phyloP scores from a whole-genome alignment of 1,140 invertebrate species.

The Zaprionus camerounensis region DNA sequence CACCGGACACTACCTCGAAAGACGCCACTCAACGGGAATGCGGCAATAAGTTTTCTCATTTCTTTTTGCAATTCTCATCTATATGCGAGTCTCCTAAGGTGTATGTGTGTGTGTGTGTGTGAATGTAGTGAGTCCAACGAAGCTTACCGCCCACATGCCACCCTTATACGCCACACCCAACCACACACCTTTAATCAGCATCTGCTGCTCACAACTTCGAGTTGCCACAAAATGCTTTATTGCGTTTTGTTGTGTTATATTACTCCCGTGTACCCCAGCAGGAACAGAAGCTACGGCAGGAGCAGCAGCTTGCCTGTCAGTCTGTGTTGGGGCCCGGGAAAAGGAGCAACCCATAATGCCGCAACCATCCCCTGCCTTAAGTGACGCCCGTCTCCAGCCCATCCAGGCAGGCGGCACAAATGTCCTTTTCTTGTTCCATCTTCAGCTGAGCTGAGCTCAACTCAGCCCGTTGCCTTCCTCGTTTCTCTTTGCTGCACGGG shows the following conservation, averaged over 20 bases:
- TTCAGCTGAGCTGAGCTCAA: slow-evolving; percentile 13
- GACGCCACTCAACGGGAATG: slow-evolving; percentile 53
- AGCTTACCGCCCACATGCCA: not conserved
- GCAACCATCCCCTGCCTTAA: slow-evolving; percentile 26
- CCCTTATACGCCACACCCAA: slow-evolving; percentile 39
- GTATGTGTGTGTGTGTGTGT: slow-evolving; percentile 23
- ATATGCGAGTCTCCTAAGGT: slow-evolving; percentile 24
- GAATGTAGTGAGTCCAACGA: not conserved
- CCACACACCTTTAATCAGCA: slow-evolving; percentile 82
- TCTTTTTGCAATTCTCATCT: slow-evolving; percentile 43
- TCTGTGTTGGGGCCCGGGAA: slow-evolving; percentile 43
- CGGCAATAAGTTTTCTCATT: slow-evolving; percentile 75
- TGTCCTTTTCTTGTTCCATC: slow-evolving; percentile 71
- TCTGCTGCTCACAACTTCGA: slow-evolving; percentile 82
- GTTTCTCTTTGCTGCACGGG: slow-evolving; percentile 8
- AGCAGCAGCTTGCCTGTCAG: slow-evolving; percentile 58
- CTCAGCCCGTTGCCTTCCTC: slow-evolving; percentile 2
- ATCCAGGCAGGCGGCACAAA: slow-evolving; percentile 63
- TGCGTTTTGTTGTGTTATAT: slow-evolving; percentile 83
- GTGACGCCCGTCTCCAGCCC: not conserved
- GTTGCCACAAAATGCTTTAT: slow-evolving; percentile 83
- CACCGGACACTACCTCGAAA: not conserved
- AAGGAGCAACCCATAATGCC: slow-evolving; percentile 3
- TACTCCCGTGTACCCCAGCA: slow-evolving; percentile 69
- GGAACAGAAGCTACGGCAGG: slow-evolving; percentile 13